Base-by-base conservation (phyloP, 1,140 invertebrate species). In the Drosophila subpulchrella region DNA sequence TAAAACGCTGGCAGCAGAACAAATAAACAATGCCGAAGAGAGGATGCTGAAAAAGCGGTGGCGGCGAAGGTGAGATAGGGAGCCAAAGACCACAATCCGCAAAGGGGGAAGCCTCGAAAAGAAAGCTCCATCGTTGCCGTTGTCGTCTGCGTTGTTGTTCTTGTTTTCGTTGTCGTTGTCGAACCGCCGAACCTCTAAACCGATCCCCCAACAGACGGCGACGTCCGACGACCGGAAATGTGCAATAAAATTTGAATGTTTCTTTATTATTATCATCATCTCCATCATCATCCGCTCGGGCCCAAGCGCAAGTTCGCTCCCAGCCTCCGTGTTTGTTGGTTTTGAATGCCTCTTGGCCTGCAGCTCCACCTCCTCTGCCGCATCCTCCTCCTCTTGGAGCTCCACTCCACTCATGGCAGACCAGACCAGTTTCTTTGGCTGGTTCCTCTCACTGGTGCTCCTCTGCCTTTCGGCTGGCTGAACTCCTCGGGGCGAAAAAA, bases 161-260 rank as follows among this genome's bases (percentile, higher is more conserved):
- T 30, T 30, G 27, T 48, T 30, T 7, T 17, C 30, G 24, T 30
- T 51, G 24, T 27, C 24, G 27, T 30, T 30, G 41, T 56, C 53
- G 61, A 42, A 38, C 17, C 27, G 27, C 5, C 27, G 27, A 27
- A 27, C 27, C 27, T 27, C 27, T 5, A 5, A 27, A 58, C 41
- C 73, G 72, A 75, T 75, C 73, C 73, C 67, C 73, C 73, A 76
- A 67, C 72, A 38, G 46, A 58, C 70, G 47, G 30, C 71, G 59
- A 41, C 71, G 59, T 51, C 58, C 59, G 60, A 65, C 84, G 89
- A 83, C 89, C 89, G 89, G 89, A 91, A 91, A 91, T 91, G 90
- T 91, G 89, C 90, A 91, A 91, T 91, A 91, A 91, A 89, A 90
- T 91, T 89, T 89, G 83, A 88, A 88, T 88, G 83, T 88, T 88